A percentile compares a stretch with the other conserved stretches of the same genome.
These are phyloP conservation scores for Oreonectes daqikongensis DNA, from an alignment of 2,797 vertebrate species.

Conservation along the genomic window DNA sequence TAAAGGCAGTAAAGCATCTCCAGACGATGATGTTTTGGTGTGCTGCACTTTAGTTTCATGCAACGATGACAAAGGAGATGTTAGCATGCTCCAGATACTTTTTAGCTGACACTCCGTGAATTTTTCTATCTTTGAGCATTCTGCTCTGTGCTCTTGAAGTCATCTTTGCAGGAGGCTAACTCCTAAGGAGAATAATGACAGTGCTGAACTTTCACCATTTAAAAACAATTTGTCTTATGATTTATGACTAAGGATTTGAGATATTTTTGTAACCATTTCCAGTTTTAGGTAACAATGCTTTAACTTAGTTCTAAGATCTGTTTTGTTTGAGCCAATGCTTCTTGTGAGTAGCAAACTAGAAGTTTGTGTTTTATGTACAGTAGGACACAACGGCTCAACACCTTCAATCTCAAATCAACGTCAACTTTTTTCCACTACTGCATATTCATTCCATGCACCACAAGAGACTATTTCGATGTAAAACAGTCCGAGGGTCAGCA, in stretches of 20 bases:
- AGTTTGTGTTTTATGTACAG: no score
- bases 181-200: not conserved
- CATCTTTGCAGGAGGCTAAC: not conserved
- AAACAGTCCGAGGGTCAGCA: conserved; percentile 1
- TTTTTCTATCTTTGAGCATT: not conserved
- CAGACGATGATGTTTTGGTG: no score
- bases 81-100: not conserved
- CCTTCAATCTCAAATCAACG: no score
- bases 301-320: no score
- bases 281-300: not conserved
- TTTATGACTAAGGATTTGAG: not conserved
- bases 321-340: no score
- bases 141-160: not conserved
- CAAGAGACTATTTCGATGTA: conserved; percentile 6
- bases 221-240: not conserved
- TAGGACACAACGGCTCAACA: no score
- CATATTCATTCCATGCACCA: not conserved
- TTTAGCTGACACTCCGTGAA: not conserved
- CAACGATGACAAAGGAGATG: no score
- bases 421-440: no score
- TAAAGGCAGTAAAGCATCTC: no score
- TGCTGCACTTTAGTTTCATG: no score
- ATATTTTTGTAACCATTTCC: not conserved
- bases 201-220: not conserved
- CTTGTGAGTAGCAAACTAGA: no score